Base-by-base conservation (phyloP, 2,113 vertebrate genomes). In the Myanophis thanlyinensis region DNA sequence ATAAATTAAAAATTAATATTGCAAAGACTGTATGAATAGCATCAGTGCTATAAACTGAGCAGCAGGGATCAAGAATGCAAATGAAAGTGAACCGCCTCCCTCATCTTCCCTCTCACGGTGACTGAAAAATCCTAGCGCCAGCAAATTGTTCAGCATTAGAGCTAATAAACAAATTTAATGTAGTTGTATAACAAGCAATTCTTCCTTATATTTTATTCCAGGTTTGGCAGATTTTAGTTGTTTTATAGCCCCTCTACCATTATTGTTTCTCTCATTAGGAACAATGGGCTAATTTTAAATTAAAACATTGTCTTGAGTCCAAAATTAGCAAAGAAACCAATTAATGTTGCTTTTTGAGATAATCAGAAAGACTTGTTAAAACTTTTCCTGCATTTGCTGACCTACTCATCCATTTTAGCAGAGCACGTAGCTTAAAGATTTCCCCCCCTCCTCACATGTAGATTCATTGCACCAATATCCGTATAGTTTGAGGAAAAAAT, bases 1-100 rank as follows among this genome's bases (percentile, higher is more conserved):
- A 98, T 99, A 98, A 99, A 99, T 99, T 99, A 99, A 98, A 98
- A 98, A 98, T 98, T 98, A 99, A 98, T 97, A 97, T 97, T 97
- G 97, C 98, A 98, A 98, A 98, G 98, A 98, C 98, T 97, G 96
- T 98, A 98, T 98, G 98, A 98, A 97, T 97, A 98, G 97, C 97
- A 97, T 97, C 97, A 96, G 96, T 4, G 97, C 97, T 96, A 98
- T 98, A 98, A 98, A 98, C 98, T 98, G 97, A 98, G 97, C 98
- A 98, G 98, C 97, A 95, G 98, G 98, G 97, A 98, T 98, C 97
- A 96, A 86, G 87, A 95, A 97, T 97, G 97, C 96, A 98, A 98
- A 98, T 98, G 97, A 98, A 98, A 98, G 96, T 94, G 95, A 97
- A 98, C 97, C 47, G 93, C 89, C 90, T 94, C 95, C 94, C 94